These are phyloP conservation scores for Zaprionus taronus DNA, from an alignment of 1,140 invertebrate genomes.

Conservation along the genomic window DNA sequence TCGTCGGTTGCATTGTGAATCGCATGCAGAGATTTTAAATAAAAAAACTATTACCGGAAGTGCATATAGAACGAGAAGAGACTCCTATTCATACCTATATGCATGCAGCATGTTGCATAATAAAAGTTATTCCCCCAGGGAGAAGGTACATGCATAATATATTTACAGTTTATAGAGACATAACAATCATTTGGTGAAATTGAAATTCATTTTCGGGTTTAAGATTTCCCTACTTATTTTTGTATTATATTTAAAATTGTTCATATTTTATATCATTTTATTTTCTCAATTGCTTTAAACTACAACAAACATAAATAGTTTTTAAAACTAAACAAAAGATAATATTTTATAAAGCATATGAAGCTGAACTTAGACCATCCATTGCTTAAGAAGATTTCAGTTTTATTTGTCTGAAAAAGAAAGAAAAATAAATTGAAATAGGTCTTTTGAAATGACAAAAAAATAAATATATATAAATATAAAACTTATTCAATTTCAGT, in stretches of 20 bases:
- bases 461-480: background rate
- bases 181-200: background rate
- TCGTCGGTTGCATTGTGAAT: slow-evolving; percentile 2
- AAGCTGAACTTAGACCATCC: background rate
- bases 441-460: background rate
- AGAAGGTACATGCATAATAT: background rate
- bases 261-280: background rate
- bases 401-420: background rate
- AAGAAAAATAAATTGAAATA: background rate
- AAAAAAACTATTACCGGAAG: slow-evolving; percentile 35
- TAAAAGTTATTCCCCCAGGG: background rate
- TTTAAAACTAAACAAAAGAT: background rate
- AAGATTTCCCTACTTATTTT: background rate
- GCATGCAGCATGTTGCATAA: slow-evolving; percentile 27
- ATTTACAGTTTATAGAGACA: background rate
- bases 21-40: slow-evolving; percentile 5
- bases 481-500: background rate
- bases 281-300: background rate
- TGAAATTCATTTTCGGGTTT: background rate
- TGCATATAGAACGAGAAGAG: slow-evolving; percentile 19
- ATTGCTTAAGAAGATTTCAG: background rate
- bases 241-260: background rate
- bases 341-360: background rate
- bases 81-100: slow-evolving; percentile 2
- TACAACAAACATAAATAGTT: background rate